phyloP scores from a whole-genome alignment of 2,113 vertebrate species.

The Sus scrofa region T2T-Sscrofa CM000813.6:109744001-109744500 shows the following conservation, averaged over 20 bases:
- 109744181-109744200: conserved; percentile 25
- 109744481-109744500: conserved; percentile 68
- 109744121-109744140: conserved; percentile 19
- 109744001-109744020: background rate
- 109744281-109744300: background rate
- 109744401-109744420: background rate
- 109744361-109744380: background rate
- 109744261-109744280: background rate
- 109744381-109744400: background rate
- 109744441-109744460: conserved; percentile 36
- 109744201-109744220: background rate
- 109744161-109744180: background rate
- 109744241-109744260: background rate
- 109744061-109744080: background rate
- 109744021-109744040: conserved; percentile 1
- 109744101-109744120: background rate
- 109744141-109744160: conserved; percentile 33
- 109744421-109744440: conserved; percentile 17
- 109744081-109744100: background rate
- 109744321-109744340: background rate
- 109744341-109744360: background rate
- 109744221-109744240: background rate
- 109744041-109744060: background rate
- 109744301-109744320: background rate
- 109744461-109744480: conserved; percentile 39